Conservation (phyloP, 2,797 vertebrate species). For the Bucorvus abyssinicus region DNA sequence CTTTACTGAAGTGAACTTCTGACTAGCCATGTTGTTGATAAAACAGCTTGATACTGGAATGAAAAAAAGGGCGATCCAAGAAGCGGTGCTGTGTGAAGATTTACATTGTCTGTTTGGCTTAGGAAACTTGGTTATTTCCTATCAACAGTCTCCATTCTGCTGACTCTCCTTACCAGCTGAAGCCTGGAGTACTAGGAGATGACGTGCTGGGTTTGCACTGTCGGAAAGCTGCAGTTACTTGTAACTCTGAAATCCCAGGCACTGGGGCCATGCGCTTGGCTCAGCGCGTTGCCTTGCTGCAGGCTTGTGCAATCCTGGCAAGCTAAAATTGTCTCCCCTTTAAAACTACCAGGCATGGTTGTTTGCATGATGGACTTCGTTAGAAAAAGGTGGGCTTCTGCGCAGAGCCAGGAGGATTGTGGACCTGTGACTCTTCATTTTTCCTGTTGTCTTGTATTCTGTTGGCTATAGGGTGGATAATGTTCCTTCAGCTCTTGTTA, state of each 20-base stretch:
- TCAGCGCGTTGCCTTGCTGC: background rate
- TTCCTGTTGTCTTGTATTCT: background rate
- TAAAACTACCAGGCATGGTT: background rate
- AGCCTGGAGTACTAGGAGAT: background rate
- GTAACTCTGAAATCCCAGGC: background rate
- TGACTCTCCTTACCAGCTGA: background rate
- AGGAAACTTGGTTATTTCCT: background rate
- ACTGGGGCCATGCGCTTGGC: background rate
- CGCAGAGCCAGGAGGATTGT: background rate
- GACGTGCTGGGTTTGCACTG: background rate
- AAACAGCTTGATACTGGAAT: background rate
- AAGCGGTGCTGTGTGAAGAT: background rate
- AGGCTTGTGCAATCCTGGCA: background rate
- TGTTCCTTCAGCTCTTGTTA: background rate
- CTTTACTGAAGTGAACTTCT: background rate
- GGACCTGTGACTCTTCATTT: background rate
- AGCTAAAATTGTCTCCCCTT: background rate
- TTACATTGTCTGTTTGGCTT: accelerated
- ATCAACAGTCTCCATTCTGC: background rate
- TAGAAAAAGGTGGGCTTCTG: background rate
- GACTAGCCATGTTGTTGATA: background rate
- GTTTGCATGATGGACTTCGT: background rate
- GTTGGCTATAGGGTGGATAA: background rate
- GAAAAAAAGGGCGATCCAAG: background rate
- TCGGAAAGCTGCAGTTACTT: background rate